These are phyloP conservation scores for Drosophila quadrilineata DNA, from an alignment of 1,140 invertebrate genomes.

Conservation along the genomic window DNA sequence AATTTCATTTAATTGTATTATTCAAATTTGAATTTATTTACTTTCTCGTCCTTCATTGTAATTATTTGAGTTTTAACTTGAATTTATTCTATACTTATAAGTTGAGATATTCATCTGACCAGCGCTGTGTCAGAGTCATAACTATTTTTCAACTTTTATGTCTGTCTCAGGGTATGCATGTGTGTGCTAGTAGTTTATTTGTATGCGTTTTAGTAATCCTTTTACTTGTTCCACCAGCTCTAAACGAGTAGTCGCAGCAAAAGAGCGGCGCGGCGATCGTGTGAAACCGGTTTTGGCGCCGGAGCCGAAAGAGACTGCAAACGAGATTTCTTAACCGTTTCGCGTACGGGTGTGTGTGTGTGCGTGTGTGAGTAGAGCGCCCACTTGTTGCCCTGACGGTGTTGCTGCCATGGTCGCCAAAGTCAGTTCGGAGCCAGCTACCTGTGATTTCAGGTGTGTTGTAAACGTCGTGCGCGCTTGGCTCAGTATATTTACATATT, in stretches of 20 bases:
- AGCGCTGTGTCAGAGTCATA: constrained; percentile 5
- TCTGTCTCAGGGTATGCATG: neutral
- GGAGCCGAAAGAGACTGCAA: constrained; percentile 18
- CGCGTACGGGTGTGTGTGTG: constrained; percentile 4
- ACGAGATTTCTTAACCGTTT: constrained; percentile 50
- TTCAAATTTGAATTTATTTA: too few relatives aligned
- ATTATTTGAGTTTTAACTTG: neutral
- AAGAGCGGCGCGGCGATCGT: too few relatives aligned
- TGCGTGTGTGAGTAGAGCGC: constrained; percentile 16
- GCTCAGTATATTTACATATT: too few relatives aligned
- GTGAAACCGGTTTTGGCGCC: constrained; percentile 42
- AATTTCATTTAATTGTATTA: too few relatives aligned
- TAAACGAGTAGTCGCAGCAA: constrained; percentile 27
- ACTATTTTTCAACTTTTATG: constrained; percentile 23
- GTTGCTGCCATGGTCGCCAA: constrained; percentile 46
- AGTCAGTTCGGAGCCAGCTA: constrained; percentile 43
- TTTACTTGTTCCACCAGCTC: constrained; percentile 43
- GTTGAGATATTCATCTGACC: neutral
- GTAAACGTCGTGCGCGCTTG: constrained; percentile 40
- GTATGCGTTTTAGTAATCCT: constrained; percentile 27
- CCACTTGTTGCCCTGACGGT: constrained; percentile 36
- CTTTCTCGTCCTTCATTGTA: too few relatives aligned
- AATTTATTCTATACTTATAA: neutral
- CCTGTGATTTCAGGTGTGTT: constrained; percentile 45
- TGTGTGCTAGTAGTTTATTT: too few relatives aligned